Evolutionary conservation across 2,113 vertebrate species (phyloP).

Genomic region (Neopipo cinnamomea): DNA sequence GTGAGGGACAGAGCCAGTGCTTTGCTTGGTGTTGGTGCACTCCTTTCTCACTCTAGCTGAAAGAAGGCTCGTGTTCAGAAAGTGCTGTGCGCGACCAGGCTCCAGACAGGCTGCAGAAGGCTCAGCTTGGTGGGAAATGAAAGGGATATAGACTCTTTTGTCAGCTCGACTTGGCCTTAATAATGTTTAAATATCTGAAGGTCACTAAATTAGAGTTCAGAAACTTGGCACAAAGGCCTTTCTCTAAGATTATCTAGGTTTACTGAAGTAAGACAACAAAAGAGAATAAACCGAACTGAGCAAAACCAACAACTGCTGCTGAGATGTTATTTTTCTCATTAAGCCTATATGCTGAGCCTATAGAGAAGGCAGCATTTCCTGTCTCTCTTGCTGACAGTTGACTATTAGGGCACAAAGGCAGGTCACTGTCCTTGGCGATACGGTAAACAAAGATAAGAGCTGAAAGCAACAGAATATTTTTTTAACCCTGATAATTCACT

Average conservation of each 20-base stretch:
- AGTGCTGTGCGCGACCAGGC: rapidly evolving
- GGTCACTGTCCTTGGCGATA: slow-evolving; percentile 62
- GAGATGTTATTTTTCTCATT: slow-evolving; percentile 19
- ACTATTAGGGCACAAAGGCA: slow-evolving; percentile 11
- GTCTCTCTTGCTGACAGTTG: slow-evolving; percentile 35
- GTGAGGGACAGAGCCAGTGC: background rate
- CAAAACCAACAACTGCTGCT: background rate
- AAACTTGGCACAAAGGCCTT: slow-evolving; percentile 7
- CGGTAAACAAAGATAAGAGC: slow-evolving; percentile 75
- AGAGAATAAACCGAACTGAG: background rate
- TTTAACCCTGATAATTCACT: slow-evolving; percentile 62
- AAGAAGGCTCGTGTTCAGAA: background rate
- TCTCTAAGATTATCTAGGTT: slow-evolving; percentile 38
- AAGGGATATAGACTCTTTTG: slow-evolving; percentile 16
- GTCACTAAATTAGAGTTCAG: slow-evolving; percentile 8
- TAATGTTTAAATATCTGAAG: slow-evolving; percentile 45
- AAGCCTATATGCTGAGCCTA: background rate
- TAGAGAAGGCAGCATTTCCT: slow-evolving; percentile 9
- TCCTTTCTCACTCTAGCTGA: background rate
- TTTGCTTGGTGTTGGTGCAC: background rate
- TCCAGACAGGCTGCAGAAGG: background rate
- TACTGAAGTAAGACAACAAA: slow-evolving; percentile 28
- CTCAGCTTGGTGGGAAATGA: background rate
- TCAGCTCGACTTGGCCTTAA: slow-evolving; percentile 16
- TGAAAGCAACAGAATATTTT: slow-evolving; percentile 68